Evolutionary conservation across 1,140 invertebrate genomes (phyloP).

Genomic region (Sminthurides bifidus): DNA sequence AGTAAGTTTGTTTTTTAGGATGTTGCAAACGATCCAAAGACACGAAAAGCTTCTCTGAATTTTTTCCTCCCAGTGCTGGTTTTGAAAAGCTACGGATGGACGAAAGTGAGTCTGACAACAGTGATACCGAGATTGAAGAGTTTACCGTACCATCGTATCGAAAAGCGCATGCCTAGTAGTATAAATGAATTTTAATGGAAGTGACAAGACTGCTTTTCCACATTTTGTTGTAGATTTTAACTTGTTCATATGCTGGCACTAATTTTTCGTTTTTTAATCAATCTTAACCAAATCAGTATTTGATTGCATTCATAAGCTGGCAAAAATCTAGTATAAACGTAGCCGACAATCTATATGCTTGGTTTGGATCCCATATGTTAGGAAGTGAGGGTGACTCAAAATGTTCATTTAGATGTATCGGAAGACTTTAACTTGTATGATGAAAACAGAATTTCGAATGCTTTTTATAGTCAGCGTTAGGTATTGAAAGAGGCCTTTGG

Average conservation of each 20-base stretch:
- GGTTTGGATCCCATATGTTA: too few species aligned
- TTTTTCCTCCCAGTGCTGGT: constrained; percentile 34
- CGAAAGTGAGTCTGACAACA: constrained; percentile 33
- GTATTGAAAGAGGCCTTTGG: too few species aligned
- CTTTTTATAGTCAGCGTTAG: too few species aligned
- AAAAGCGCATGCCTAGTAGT: constrained; percentile 9
- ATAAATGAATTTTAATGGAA: background rate
- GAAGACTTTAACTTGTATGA: too few species aligned
- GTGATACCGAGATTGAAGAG: constrained; percentile 30
- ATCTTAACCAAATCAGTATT: background rate
- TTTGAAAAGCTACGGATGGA: constrained; percentile 36
- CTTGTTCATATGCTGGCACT: background rate
- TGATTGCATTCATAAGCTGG: background rate
- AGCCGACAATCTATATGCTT: too few species aligned
- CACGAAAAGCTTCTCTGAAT: constrained; percentile 34
- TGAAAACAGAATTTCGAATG: too few species aligned
- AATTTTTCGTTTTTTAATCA: background rate
- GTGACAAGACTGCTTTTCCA: background rate
- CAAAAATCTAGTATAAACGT: too few species aligned
- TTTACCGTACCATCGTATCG: constrained; percentile 23
- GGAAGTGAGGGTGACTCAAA: too few species aligned
- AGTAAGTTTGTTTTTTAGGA: too few species aligned
- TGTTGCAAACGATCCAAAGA: constrained; percentile 27
- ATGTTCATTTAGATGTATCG: too few species aligned
- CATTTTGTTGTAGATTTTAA: background rate